Evolutionary conservation across 2,113 vertebrate genomes (phyloP).

Genomic region (Xenopus laevis): DNA sequence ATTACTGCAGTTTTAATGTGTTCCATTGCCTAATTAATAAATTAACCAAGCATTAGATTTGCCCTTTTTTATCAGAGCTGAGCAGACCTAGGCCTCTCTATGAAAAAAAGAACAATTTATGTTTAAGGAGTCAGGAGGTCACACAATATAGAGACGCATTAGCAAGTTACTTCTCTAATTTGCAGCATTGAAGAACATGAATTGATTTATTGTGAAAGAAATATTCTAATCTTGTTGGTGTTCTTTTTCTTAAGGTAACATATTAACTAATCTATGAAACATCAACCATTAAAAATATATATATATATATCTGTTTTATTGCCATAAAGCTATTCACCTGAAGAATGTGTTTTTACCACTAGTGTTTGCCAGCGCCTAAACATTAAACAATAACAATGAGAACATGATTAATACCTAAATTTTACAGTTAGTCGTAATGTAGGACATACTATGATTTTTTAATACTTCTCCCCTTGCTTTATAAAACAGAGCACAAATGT

Average conservation of each 20-base stretch:
- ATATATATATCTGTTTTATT: slow-evolving; percentile 1
- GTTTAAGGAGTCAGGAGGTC: slow-evolving; percentile 33
- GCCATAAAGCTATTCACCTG: neutral
- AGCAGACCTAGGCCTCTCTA: slow-evolving; percentile 5
- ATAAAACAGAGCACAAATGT: too few relatives aligned
- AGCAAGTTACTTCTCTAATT: slow-evolving; percentile 31
- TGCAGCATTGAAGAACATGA: slow-evolving; percentile 26
- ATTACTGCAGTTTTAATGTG: too few relatives aligned
- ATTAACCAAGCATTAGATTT: neutral
- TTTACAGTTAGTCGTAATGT: too few relatives aligned
- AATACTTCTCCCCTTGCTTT: too few relatives aligned
- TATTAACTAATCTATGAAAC: slow-evolving; percentile 30
- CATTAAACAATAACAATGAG: too few relatives aligned
- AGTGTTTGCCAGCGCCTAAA: too few relatives aligned
- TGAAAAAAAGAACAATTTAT: slow-evolving; percentile 37
- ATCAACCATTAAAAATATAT: slow-evolving; percentile 25
- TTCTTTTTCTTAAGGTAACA: slow-evolving; percentile 28
- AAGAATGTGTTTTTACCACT: too few relatives aligned
- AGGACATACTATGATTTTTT: too few relatives aligned
- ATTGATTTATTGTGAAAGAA: slow-evolving; percentile 34
- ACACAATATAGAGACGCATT: slow-evolving; percentile 22
- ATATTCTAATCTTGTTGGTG: slow-evolving; percentile 26
- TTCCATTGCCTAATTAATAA: neutral
- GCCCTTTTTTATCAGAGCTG: slow-evolving; percentile 21
- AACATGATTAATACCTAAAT: too few relatives aligned